Conservation (phyloP, 1,140 invertebrate genomes). For the Trichonephila inaurata region DNA sequence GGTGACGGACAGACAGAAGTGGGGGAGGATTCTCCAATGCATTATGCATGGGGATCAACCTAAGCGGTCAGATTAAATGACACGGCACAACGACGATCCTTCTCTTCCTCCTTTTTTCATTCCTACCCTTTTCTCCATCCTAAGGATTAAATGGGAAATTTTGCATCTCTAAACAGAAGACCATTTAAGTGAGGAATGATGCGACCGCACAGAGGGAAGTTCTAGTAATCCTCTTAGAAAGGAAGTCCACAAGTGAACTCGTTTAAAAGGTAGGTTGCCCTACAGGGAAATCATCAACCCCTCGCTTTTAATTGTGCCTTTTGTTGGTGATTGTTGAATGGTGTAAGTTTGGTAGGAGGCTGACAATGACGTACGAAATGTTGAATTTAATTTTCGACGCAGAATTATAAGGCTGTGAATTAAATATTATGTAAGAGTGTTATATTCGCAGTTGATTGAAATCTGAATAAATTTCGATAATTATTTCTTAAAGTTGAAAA, state of each 20-base stretch:
- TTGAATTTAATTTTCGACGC: no score
- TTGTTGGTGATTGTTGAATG: no score
- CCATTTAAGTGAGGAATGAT: conserved; percentile 16
- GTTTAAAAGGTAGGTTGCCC: neutral
- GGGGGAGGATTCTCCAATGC: conserved; percentile 43
- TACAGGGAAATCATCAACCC: neutral
- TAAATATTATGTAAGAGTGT: no score
- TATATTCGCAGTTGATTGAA: no score
- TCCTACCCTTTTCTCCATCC: neutral
- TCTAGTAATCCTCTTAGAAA: conserved; percentile 10
- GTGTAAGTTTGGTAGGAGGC: no score
- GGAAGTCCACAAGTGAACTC: neutral
- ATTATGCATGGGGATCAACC: conserved; percentile 69
- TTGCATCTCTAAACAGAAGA: conserved; percentile 65
- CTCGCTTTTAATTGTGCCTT: neutral
- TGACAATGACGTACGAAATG: no score
- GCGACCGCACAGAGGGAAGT: conserved; percentile 37
- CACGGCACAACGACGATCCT: conserved; percentile 27
- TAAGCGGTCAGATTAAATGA: conserved; percentile 74
- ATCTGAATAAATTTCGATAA: no score
- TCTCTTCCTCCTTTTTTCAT: neutral
- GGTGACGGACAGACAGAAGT: conserved; percentile 16
- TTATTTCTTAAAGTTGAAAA: no score
- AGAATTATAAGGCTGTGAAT: no score
- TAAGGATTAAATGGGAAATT: conserved; percentile 16